Percentiles rank a stretch among this genome's conserved stretches.
phyloP scores from a whole-genome alignment of 2,888 invertebrate genomes.

The Acronicta leporina region DNA sequence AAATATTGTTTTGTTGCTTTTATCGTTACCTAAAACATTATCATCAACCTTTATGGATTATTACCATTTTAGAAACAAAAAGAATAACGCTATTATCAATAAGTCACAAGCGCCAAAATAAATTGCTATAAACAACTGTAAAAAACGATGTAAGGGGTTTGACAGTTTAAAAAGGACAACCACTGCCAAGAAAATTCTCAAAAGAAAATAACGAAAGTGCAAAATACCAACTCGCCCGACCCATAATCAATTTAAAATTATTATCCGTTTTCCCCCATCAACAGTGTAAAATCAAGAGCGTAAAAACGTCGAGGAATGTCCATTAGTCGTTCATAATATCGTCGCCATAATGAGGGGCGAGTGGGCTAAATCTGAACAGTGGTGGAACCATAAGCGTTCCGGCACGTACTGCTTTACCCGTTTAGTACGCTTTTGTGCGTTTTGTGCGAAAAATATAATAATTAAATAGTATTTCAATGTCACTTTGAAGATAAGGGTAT shows the following conservation, averaged over 20 bases:
- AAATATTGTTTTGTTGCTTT: background rate
- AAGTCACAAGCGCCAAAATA: background rate
- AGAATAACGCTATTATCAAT: background rate
- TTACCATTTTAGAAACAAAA: background rate
- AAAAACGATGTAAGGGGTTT: constrained; percentile 31
- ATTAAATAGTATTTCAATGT: constrained; percentile 25
- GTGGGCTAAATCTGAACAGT: constrained; percentile 71
- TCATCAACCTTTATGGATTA: background rate
- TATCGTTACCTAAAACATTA: background rate
- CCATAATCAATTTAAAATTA: constrained; percentile 72
- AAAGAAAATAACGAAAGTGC: constrained; percentile 28
- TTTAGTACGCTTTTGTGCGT: constrained; percentile 44
- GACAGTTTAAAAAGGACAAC: constrained; percentile 17
- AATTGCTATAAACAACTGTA: constrained; percentile 6
- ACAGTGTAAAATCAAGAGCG: constrained; percentile 72
- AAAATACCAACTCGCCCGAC: constrained; percentile 44
- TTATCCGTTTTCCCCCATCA: constrained; percentile 70
- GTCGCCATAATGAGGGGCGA: constrained; percentile 77
- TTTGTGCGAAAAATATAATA: constrained; percentile 35
- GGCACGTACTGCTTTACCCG: constrained; percentile 69
- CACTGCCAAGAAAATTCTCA: constrained; percentile 23
- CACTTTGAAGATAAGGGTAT: background rate
- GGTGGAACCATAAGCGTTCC: constrained; percentile 67
- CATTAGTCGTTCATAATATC: constrained; percentile 80
- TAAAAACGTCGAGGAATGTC: constrained; percentile 75